phyloP scores from a whole-genome alignment of 2,113 vertebrate genomes.

The Oreocharis arfaki region DNA sequence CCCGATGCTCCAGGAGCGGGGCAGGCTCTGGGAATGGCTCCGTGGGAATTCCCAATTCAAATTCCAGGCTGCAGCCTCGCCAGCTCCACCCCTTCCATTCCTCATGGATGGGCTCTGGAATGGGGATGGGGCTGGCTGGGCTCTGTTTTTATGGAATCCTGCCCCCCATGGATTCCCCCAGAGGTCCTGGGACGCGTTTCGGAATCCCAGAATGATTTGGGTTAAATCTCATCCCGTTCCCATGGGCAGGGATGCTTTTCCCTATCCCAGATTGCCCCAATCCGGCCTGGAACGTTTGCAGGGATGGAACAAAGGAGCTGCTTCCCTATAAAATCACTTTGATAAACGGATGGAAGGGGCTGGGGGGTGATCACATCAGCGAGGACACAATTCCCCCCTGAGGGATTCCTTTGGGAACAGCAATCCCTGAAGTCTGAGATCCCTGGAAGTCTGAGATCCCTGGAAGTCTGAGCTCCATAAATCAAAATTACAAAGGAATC shows the following conservation, averaged over 20 bases:
- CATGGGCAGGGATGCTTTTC: neutral
- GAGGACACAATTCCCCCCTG: neutral
- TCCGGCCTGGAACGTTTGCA: neutral
- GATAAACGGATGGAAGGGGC: fast-evolving
- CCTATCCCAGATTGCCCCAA: fast-evolving
- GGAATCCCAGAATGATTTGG: neutral
- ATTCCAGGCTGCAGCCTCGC: too few species aligned
- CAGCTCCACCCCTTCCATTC: fast-evolving
- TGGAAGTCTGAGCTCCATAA: neutral
- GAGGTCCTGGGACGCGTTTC: neutral
- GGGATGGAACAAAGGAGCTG: neutral
- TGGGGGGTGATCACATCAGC: too few species aligned
- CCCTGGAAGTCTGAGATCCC: neutral
- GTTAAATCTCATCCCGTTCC: neutral
- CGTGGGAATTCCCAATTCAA: fast-evolving
- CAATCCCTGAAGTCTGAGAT: too few species aligned
- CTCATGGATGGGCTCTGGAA: fast-evolving
- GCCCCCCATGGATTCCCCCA: neutral
- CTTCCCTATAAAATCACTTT: neutral
- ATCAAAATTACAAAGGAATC: neutral
- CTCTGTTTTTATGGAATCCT: neutral
- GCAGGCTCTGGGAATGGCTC: neutral
- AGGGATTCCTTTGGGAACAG: neutral
- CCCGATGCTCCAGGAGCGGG: neutral
- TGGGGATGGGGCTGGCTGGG: neutral